Percentiles rank a stretch among this genome's conserved stretches.
Evolutionary conservation across 2,797 vertebrate genomes (phyloP).

Genomic region (Aeoliscus strigatus): DNA sequence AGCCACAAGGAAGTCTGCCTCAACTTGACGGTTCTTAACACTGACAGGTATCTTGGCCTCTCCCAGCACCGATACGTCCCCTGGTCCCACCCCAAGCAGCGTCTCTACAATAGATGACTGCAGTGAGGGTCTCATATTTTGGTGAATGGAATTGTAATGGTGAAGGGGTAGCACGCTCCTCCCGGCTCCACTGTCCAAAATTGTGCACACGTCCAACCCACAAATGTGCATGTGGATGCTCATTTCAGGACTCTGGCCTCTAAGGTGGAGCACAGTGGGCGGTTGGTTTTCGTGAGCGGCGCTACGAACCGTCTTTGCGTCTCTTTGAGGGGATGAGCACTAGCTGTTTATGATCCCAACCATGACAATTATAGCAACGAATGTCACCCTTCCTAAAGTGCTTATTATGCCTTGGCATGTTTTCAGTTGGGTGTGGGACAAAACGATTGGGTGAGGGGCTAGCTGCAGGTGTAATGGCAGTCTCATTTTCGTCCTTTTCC

Average conservation of each 20-base stretch:
- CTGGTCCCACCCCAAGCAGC: slow-evolving; percentile 9
- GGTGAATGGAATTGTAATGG: slow-evolving; percentile 15
- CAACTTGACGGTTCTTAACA: slow-evolving; percentile 4
- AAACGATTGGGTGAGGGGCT: not conserved
- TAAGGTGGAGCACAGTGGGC: slow-evolving; percentile 5
- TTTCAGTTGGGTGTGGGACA: not conserved
- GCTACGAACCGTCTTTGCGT: not conserved
- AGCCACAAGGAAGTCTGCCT: slow-evolving; percentile 4
- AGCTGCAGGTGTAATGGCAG: not conserved
- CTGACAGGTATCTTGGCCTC: slow-evolving; percentile 5
- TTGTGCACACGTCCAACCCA: slow-evolving; percentile 22
- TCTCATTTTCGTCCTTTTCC: not conserved
- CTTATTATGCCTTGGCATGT: not conserved
- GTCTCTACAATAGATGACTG: slow-evolving; percentile 2
- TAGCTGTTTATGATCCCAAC: slow-evolving; percentile 11
- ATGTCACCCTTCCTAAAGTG: slow-evolving; percentile 8
- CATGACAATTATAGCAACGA: slow-evolving; percentile 26
- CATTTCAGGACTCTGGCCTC: slow-evolving; percentile 13
- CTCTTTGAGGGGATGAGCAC: slow-evolving; percentile 12
- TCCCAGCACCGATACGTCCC: slow-evolving; percentile 7
- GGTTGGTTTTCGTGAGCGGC: not conserved
- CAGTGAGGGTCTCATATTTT: not conserved
- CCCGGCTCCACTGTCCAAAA: slow-evolving; percentile 18
- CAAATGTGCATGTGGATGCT: slow-evolving; percentile 15
- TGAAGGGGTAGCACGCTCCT: slow-evolving; percentile 6